Evolutionary conservation across 2,113 vertebrate species (phyloP).

Genomic region (Ursus arctos): DNA sequence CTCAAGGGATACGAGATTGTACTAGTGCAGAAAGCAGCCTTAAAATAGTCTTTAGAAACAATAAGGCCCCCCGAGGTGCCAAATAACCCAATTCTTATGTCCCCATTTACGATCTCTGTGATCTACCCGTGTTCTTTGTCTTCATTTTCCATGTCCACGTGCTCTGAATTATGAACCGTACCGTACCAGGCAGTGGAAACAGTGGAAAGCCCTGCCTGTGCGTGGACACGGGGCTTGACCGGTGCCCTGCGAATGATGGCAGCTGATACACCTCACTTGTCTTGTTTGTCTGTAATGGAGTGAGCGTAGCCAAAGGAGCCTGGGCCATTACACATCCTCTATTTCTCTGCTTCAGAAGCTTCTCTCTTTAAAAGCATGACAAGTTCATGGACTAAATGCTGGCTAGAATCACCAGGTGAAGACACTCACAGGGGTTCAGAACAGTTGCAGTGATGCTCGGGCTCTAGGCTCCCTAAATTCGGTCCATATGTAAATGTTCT

Average conservation of each 20-base stretch:
- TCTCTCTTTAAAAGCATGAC: not conserved
- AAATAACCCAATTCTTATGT: not conserved
- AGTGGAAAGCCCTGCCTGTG: not conserved
- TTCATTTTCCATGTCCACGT: not conserved
- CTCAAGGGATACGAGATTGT: not conserved
- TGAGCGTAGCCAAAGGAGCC: not conserved
- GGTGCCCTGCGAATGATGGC: not conserved
- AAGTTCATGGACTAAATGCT: not conserved
- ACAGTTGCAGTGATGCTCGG: too few relatives aligned
- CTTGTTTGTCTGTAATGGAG: not conserved
- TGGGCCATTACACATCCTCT: not conserved
- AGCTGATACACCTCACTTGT: not conserved
- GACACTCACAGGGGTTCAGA: not conserved
- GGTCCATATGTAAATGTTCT: not conserved
- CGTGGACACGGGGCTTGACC: not conserved
- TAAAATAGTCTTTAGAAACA: constrained; percentile 28
- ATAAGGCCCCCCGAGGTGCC: not conserved
- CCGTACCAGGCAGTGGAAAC: not conserved
- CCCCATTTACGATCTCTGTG: not conserved
- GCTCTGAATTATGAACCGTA: not conserved
- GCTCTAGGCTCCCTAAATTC: not conserved
- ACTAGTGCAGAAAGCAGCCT: not conserved
- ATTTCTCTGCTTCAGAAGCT: not conserved
- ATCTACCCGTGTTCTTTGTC: not conserved
- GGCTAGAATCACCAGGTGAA: not conserved